Percentiles rank a stretch among this genome's conserved stretches.
phyloP scores from a whole-genome alignment of 2,797 vertebrate species.

The Orientallactaga sibirica region DNA sequence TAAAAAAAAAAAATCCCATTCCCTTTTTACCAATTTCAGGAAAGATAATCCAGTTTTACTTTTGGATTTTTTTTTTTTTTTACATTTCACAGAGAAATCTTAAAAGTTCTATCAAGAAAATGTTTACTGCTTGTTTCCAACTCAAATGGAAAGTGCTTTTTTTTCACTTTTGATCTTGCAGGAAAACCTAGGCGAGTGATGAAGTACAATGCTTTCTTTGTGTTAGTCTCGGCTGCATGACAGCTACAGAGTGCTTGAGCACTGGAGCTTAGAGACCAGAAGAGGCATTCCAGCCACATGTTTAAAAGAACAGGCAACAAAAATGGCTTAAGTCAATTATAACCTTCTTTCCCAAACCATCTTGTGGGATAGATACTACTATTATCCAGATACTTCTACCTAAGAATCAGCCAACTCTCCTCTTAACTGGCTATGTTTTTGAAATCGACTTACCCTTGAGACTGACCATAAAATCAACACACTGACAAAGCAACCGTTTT shows the following conservation, averaged over 20 bases:
- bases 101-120: slow-evolving; percentile 71
- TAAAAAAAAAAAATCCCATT: neutral
- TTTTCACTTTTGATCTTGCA: slow-evolving; percentile 83
- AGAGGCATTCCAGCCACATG: slow-evolving; percentile 83
- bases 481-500: slow-evolving; percentile 80
- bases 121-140: slow-evolving; percentile 74
- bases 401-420: slow-evolving; percentile 78
- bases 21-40: slow-evolving; percentile 42
- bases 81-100: slow-evolving; percentile 59
- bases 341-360: slow-evolving; percentile 75
- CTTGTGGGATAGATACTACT: slow-evolving; percentile 81
- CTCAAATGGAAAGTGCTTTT: slow-evolving; percentile 81
- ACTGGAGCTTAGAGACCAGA: slow-evolving; percentile 81
- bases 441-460: slow-evolving; percentile 85
- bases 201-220: slow-evolving; percentile 79
- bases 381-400: slow-evolving; percentile 83
- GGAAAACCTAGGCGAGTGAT: slow-evolving; percentile 65
- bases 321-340: slow-evolving; percentile 81
- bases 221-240: slow-evolving; percentile 61
- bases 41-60: slow-evolving; percentile 49
- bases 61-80: slow-evolving; percentile 31
- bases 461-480: slow-evolving; percentile 85
- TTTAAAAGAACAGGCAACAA: slow-evolving; percentile 83
- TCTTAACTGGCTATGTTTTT: slow-evolving; percentile 84
- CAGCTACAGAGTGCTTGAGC: slow-evolving; percentile 73